Evolutionary conservation across 2,113 vertebrate species (phyloP), one percentile per base, ranked within the genome.

Genomic region (Panthera tigris): DNA sequence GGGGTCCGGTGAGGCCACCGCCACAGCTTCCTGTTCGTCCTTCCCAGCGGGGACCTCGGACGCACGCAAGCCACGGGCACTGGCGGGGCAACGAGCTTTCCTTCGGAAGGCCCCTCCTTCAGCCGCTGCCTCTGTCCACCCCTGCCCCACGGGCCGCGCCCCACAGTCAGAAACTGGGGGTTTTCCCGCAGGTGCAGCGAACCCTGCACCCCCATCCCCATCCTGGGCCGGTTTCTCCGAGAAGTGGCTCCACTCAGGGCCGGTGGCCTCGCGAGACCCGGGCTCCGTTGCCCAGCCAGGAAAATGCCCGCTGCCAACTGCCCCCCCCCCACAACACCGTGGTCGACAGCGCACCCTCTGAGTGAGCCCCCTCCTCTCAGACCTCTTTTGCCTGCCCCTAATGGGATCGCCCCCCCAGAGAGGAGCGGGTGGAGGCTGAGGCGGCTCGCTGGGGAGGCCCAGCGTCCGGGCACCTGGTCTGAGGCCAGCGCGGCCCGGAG

Each of bases 311-410:
- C 52, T 1, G 0, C 8, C 4, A 1, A 1, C 85, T 4, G 3
- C 0, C 39, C 39, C 61, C 16, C 55, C 39, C 39, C 39, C 39
- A 1, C 45, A 45, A 6, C 6, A 3, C 41, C 3, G 29, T 5
- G 0, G 13, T 15, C 63, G 4, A 21, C 3, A 13, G 18, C 18
- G 18, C 0, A 0, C 21, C 12, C 25, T 16, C 29, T 0, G 10
- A 13, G 0, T 7, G 21, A 41, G 25, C 55, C 18, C 55, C 18
- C 25, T 36, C 1, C 13, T 52, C 48, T 79, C 41, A 1, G 41
- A 18, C 7, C 14, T 0, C 41, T 45, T 78, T 78, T 15, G 27
- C 27, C 14, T 7, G 1, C 74, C 74, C 23, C 74, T 12, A 9
- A 7, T 1, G 31, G 39, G 61, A 19, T 14, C 52, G 5, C 10